phyloP scores from a whole-genome alignment of 2,113 vertebrate species.

The Sturnira hondurensis region DNA sequence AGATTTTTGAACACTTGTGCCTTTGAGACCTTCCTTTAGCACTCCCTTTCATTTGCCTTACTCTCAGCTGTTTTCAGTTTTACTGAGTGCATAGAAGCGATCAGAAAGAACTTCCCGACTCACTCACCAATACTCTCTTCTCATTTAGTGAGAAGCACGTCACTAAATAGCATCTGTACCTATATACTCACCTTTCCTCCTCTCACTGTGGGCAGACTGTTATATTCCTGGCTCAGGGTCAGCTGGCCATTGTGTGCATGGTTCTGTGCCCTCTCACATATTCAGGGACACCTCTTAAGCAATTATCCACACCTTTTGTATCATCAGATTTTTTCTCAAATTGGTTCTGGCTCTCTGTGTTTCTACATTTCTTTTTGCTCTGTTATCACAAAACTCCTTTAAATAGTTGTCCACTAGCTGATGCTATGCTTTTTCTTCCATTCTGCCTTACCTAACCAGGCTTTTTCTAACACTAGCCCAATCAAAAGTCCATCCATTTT shows the following conservation, averaged over 20 bases:
- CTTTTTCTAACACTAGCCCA: neutral
- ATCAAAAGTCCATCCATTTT: neutral
- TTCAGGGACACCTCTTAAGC: neutral
- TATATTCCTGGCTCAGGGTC: neutral
- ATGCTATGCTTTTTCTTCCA: neutral
- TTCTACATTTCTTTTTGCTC: neutral
- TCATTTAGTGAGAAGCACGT: no score
- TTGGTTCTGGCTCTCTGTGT: neutral
- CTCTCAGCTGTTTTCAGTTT: neutral
- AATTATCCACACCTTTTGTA: neutral
- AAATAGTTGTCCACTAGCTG: neutral
- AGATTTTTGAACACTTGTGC: neutral
- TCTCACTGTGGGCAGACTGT: neutral
- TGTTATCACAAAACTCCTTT: neutral
- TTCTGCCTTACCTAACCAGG: neutral
- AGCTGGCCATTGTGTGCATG: neutral
- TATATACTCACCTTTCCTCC: neutral
- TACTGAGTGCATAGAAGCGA: neutral
- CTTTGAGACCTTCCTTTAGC: neutral
- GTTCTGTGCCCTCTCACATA: neutral
- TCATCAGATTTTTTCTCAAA: neutral
- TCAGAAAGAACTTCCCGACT: neutral
- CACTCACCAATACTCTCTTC: no score
- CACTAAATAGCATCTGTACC: rapidly evolving
- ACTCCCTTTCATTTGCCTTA: neutral